Conservation (phyloP, 2,888 invertebrate genomes). For the Seladonia tumulorum region DNA sequence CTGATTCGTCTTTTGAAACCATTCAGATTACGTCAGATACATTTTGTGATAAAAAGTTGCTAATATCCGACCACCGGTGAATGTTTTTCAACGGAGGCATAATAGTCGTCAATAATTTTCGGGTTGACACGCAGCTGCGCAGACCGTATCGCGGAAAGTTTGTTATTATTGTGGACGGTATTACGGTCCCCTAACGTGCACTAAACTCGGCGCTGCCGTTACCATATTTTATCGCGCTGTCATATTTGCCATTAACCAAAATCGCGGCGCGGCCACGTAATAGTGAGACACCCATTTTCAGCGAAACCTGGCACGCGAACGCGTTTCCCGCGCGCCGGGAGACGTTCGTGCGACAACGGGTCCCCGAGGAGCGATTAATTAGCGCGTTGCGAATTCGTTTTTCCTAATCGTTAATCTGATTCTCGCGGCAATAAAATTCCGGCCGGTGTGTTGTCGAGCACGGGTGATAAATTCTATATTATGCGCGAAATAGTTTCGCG, state of each 20-base stretch:
- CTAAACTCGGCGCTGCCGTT: constrained; percentile 39
- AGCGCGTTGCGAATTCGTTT: constrained; percentile 12
- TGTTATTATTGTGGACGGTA: constrained; percentile 37
- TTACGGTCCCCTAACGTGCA: constrained; percentile 41
- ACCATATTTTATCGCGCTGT: constrained; percentile 48
- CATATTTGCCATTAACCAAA: constrained; percentile 46
- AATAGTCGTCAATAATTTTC: constrained; percentile 36
- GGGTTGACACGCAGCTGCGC: constrained; percentile 27
- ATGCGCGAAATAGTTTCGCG: not conserved
- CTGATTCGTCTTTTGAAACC: too few species aligned
- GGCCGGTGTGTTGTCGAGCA: not conserved
- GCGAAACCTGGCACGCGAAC: constrained; percentile 1
- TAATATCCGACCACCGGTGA: too few species aligned
- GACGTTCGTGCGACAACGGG: not conserved
- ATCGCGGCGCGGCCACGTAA: constrained; percentile 43
- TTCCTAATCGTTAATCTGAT: not conserved
- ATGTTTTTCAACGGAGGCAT: not conserved
- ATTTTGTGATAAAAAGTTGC: too few species aligned
- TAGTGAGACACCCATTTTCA: constrained; percentile 39
- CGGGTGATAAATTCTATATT: not conserved
- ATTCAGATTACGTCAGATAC: too few species aligned
- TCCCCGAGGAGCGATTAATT: constrained; percentile 14
- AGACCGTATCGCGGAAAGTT: constrained; percentile 35
- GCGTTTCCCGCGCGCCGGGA: constrained; percentile 21
- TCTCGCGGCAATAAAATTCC: not conserved